These are phyloP conservation scores for Pelobates fuscus DNA, from an alignment of 2,113 vertebrate genomes.

Conservation along the genomic window DNA sequence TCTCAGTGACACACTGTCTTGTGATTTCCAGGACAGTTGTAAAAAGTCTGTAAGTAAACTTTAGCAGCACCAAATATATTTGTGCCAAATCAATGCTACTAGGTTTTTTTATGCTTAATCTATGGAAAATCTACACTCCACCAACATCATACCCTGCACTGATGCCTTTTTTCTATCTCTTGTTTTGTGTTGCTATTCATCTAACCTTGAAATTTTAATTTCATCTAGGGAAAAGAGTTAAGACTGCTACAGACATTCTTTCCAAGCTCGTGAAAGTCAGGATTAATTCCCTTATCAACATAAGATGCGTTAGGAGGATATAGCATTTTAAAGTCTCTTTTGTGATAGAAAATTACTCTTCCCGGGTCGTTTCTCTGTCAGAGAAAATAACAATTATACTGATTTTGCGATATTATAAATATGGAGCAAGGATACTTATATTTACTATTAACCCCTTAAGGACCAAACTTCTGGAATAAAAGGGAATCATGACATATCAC, in stretches of 20 bases:
- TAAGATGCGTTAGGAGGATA: constrained; percentile 21
- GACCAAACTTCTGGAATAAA: too few relatives aligned
- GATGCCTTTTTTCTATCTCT: neutral
- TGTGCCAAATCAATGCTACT: neutral
- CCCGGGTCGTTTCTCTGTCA: neutral
- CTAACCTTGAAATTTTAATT: constrained; percentile 40
- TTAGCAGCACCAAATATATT: neutral
- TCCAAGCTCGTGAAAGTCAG: constrained; percentile 30
- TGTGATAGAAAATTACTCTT: constrained; percentile 13
- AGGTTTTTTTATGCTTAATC: neutral
- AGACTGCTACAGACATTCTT: constrained; percentile 22
- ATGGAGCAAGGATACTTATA: neutral
- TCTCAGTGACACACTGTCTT: neutral
- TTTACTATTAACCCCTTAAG: neutral
- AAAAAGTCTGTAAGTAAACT: neutral
- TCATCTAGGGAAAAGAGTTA: constrained; percentile 29
- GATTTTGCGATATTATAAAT: neutral
- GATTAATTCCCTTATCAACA: constrained; percentile 28
- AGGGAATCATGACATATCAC: too few relatives aligned
- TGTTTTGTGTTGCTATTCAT: neutral
- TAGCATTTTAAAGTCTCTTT: constrained; percentile 9
- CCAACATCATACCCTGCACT: neutral
- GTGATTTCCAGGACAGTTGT: neutral
- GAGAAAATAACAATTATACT: constrained; percentile 13
- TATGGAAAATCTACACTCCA: neutral